Conservation (phyloP, 2,797 vertebrate species). For the Lagocephalus sceleratus region DNA sequence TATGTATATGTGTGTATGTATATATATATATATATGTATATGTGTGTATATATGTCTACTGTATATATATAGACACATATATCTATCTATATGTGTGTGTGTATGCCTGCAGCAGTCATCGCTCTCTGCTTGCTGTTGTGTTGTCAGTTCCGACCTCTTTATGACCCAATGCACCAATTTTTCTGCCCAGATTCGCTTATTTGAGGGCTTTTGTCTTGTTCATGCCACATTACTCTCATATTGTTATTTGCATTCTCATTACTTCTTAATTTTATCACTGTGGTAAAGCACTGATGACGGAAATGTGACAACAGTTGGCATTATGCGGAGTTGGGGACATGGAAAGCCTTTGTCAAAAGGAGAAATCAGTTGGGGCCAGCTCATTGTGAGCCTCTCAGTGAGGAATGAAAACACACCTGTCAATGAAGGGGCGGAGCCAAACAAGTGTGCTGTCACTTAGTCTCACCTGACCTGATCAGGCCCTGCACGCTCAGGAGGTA, state of each 20-base stretch:
- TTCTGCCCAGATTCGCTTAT: constrained; percentile 28
- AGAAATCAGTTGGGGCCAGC: constrained; percentile 13
- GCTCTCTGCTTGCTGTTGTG: constrained; percentile 22
- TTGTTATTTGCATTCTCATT: not conserved
- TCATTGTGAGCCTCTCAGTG: constrained; percentile 1
- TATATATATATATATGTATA: too few species aligned
- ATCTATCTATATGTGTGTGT: too few species aligned
- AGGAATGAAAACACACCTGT: constrained; percentile 68
- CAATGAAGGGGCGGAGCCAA: constrained; percentile 46
- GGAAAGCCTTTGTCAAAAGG: not conserved
- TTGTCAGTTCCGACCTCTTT: constrained; percentile 49
- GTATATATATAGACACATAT: too few species aligned
- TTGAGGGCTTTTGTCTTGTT: constrained; percentile 18
- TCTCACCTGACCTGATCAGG: constrained; percentile 20
- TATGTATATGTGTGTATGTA: too few species aligned
- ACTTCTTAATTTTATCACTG: not conserved
- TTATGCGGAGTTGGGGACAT: constrained; percentile 1
- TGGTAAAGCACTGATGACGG: not conserved
- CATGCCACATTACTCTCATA: not conserved
- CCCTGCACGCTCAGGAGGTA: constrained; percentile 8
- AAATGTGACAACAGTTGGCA: not conserved
- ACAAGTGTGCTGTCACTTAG: constrained; percentile 40
- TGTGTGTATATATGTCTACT: too few species aligned
- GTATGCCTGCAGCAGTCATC: constrained; percentile 12
- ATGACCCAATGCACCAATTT: constrained; percentile 41